Evolutionary conservation across 1,140 invertebrate genomes (phyloP).

Genomic region (Brevipalpus yothersi): DNA sequence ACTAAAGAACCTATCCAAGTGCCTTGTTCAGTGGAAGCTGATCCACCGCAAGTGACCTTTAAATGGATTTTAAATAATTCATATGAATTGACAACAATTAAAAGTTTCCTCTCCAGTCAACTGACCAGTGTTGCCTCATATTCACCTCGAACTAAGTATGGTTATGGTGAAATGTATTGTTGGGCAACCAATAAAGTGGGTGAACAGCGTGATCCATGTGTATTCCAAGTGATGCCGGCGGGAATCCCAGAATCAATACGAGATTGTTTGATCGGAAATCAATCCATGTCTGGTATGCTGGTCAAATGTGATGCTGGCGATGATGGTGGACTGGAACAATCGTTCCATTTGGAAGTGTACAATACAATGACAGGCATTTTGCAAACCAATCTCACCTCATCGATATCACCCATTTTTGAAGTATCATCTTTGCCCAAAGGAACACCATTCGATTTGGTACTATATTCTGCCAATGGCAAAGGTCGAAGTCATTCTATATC

Average conservation of each 20-base stretch:
- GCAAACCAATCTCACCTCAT: slow-evolving; percentile 8
- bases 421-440: slow-evolving; percentile 41
- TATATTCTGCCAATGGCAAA: slow-evolving; percentile 63
- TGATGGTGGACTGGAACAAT: slow-evolving; percentile 54
- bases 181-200: slow-evolving; percentile 57
- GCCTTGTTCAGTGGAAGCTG: slow-evolving; percentile 14
- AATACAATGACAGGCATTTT: slow-evolving; percentile 27
- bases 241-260: slow-evolving; percentile 50
- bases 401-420: slow-evolving; percentile 6
- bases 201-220: slow-evolving; percentile 44
- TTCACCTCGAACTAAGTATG: slow-evolving; percentile 45
- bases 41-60: slow-evolving; percentile 15
- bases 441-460: slow-evolving; percentile 44
- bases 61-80: slow-evolving; percentile 15
- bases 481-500: slow-evolving; percentile 51
- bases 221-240: slow-evolving; percentile 62
- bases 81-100: not conserved
- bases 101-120: not conserved
- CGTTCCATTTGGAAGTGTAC: slow-evolving; percentile 50
- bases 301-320: slow-evolving; percentile 54
- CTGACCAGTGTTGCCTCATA: slow-evolving; percentile 10
- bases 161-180: slow-evolving; percentile 64
- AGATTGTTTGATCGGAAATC: slow-evolving; percentile 63
- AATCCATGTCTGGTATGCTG: slow-evolving; percentile 47
- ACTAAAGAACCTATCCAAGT: slow-evolving; percentile 14